Percentiles rank a stretch among this genome's conserved stretches.
These are phyloP conservation scores for Sminthurinus aureus DNA, from an alignment of 2,888 invertebrate species.

Conservation along the genomic window DNA sequence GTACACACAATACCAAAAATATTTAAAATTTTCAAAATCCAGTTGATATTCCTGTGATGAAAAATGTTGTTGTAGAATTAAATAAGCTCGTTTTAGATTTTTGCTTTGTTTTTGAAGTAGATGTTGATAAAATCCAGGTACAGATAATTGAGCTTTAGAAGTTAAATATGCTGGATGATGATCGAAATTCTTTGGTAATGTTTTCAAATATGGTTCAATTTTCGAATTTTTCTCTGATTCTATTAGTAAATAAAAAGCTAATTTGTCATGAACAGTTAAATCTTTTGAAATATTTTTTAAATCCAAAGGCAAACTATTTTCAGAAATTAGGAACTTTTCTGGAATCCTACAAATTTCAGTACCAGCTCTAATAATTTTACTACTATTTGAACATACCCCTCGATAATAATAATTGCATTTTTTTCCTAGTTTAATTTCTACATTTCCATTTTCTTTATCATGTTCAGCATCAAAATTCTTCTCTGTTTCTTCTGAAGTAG, in stretches of 20 bases:
- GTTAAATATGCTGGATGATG: conserved; percentile 74
- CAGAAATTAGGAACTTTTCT: conserved; percentile 47
- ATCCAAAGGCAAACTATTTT: conserved; percentile 21
- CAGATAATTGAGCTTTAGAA: conserved; percentile 66
- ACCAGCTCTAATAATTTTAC: conserved; percentile 30
- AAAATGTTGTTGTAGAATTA: background rate
- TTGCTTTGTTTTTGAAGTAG: conserved; percentile 67
- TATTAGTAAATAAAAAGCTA: conserved; percentile 77
- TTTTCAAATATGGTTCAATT: conserved; percentile 71
- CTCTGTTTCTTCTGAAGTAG: background rate
- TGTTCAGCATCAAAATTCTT: background rate
- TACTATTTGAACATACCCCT: conserved; percentile 44
- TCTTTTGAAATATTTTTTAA: conserved; percentile 39
- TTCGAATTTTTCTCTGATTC: conserved; percentile 71
- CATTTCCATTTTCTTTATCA: background rate
- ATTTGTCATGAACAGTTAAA: conserved; percentile 72
- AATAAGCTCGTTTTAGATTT: conserved; percentile 44
- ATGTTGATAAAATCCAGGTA: conserved; percentile 70
- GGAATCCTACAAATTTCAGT: conserved; percentile 45
- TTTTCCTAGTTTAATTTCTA: background rate
- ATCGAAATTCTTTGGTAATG: conserved; percentile 73
- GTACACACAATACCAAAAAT: conserved; percentile 53
- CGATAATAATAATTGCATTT: conserved; percentile 44
- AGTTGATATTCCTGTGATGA: conserved; percentile 63
- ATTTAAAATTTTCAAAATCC: conserved; percentile 60